phyloP scores from a whole-genome alignment of 2,888 invertebrate genomes.

The Plagodis dolabraria region DNA sequence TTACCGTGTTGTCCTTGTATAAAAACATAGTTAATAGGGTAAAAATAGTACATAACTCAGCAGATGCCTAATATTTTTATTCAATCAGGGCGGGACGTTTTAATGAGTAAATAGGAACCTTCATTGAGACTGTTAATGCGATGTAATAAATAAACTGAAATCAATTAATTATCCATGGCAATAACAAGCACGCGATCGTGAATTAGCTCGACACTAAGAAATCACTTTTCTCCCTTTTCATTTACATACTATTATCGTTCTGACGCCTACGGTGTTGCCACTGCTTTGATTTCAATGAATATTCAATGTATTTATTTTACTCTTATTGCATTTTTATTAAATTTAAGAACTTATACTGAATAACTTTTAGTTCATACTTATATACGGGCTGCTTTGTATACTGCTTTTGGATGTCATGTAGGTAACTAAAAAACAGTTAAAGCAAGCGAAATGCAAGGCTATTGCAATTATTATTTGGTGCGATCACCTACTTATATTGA shows the following conservation, averaged over 20 bases:
- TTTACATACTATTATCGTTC: constrained; percentile 15
- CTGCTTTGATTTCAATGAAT: constrained; percentile 8
- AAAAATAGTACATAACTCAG: neutral
- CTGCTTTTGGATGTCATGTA: no score
- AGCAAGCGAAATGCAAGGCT: no score
- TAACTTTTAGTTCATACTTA: no score
- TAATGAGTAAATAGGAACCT: neutral
- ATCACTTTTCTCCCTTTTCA: constrained; percentile 12
- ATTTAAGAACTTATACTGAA: no score
- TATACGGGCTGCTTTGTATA: no score
- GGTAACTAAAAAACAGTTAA: no score
- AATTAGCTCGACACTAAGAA: constrained; percentile 6
- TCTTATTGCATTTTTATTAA: neutral
- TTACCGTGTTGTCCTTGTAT: no score
- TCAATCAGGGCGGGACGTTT: neutral
- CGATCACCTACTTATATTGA: no score
- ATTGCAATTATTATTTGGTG: no score
- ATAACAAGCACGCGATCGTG: constrained; percentile 16
- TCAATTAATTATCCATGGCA: constrained; percentile 6
- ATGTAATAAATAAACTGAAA: constrained; percentile 4
- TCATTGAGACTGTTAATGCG: neutral
- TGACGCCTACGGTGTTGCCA: constrained; percentile 5
- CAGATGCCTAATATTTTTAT: neutral
- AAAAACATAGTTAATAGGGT: no score
- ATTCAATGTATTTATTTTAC: constrained; percentile 4